Evolutionary conservation across 1,140 invertebrate genomes (phyloP), one percentile per base, ranked within the genome.

Genomic region (Hermetia illucens): DNA sequence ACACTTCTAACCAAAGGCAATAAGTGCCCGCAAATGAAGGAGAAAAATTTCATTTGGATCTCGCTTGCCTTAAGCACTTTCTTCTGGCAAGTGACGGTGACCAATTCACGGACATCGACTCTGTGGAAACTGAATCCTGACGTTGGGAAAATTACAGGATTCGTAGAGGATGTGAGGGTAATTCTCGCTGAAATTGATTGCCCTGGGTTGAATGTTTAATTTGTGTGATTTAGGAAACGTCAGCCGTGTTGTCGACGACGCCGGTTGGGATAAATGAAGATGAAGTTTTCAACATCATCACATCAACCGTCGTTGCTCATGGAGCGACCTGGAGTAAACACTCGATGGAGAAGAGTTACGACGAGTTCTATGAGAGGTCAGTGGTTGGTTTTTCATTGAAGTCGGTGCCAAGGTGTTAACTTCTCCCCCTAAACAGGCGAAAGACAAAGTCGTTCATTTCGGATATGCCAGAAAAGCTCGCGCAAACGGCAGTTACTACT

Each of bases 91-190:
- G 71, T 81, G 50, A 66, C 79, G 42, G 66, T 71, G 42, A 79
- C 69, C 44, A 80, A 79, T 60, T 79, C 79, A 21, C 67, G 74
- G 42, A 77, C 76, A 25, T 79, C 76, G 29, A 76, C 74, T 36
- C 64, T 82, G 52, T 82, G 79, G 79, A 77, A 74, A 63, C 58
- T 83, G 38, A 78, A 76, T 55, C 49, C 64, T 30, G 74, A 79
- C 49, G 69, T 74, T 55, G 74, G 71, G 22, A 74, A 74, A 64
- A 77, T 81, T 42, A 38, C 36, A 8, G 32, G 37, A 8, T 41
- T 9, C 17, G 12, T 18, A 8, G 19, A 41, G 5, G 22, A 29
- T 6, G 22, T 13, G 24, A 19, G 36, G 39, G 19, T 19, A 34
- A 12, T 32, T 8, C 5, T 32, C 5, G n/a, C 6, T 13, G n/a